A percentile compares a stretch with the other conserved stretches of the same genome.
Evolutionary conservation across 2,888 invertebrate genomes (phyloP).

Genomic region (Dione juno): DNA sequence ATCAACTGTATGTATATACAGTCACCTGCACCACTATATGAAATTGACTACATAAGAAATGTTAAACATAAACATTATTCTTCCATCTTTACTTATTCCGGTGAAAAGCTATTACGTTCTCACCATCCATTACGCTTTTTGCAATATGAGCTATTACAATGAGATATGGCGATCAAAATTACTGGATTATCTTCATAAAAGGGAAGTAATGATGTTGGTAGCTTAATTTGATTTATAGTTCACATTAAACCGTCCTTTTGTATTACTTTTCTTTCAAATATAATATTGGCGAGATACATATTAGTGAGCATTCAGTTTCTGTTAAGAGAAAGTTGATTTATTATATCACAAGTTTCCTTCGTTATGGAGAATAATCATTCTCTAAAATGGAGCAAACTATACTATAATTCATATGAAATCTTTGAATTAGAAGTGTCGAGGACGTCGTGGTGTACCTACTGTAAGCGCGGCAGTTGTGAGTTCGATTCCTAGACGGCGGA

Average conservation of each 20-base stretch:
- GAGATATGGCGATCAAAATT: conserved; percentile 50
- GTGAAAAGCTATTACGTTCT: conserved; percentile 12
- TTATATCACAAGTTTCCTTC: too few species aligned
- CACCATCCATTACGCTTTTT: conserved; percentile 16
- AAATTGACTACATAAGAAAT: not conserved
- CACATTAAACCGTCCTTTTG: not conserved
- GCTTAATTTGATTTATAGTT: conserved; percentile 18
- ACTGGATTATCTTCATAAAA: conserved; percentile 61
- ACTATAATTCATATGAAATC: too few species aligned
- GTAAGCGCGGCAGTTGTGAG: too few species aligned
- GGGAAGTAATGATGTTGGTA: conserved; percentile 54
- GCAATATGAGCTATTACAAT: conserved; percentile 15
- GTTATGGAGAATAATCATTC: too few species aligned
- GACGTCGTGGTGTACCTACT: too few species aligned
- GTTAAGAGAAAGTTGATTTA: too few species aligned
- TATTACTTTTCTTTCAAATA: conserved; percentile 7
- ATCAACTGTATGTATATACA: not conserved
- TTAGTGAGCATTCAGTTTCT: too few species aligned
- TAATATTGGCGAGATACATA: not conserved
- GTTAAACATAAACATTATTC: not conserved
- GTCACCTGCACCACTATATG: too few species aligned
- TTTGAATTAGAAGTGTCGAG: too few species aligned
- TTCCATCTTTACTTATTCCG: not conserved
- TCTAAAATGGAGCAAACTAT: too few species aligned
- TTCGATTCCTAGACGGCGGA: too few species aligned